Evolutionary conservation across 2,888 invertebrate species (phyloP).

Genomic region (Chaetoderma sp.): DNA sequence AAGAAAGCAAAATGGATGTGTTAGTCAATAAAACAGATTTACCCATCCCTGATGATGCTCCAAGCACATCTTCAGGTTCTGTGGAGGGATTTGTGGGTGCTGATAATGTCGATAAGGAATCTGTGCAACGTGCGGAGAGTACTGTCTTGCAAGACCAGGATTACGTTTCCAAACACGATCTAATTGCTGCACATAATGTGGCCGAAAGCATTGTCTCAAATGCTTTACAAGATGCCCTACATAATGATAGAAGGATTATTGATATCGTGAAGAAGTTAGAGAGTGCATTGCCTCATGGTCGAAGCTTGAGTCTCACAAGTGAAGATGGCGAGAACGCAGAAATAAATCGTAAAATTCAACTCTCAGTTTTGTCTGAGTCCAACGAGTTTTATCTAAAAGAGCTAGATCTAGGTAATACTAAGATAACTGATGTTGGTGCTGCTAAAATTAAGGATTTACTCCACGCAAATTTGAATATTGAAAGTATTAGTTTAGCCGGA

Average conservation of each 20-base stretch:
- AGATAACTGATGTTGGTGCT: conserved; percentile 48
- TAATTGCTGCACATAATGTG: background rate
- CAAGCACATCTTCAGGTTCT: no score
- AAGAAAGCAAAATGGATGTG: conserved; percentile 9
- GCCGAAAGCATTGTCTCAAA: background rate
- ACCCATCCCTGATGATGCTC: background rate
- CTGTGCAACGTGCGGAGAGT: no score
- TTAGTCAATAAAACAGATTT: background rate
- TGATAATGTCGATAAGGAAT: background rate
- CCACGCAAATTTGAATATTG: conserved; percentile 44
- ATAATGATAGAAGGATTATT: background rate
- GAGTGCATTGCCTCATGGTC: no score
- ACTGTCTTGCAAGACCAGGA: background rate
- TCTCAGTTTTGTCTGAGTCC: background rate
- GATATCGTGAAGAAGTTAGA: background rate
- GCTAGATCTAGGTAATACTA: conserved; percentile 54
- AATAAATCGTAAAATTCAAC: background rate
- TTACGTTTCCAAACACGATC: no score
- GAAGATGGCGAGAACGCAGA: background rate
- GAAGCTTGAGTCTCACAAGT: background rate
- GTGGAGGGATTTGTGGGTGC: background rate
- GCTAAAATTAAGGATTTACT: conserved; percentile 45
- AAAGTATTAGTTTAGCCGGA: conserved; percentile 50
- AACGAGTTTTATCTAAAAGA: conserved; percentile 41
- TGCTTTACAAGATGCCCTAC: background rate